A percentile compares a stretch with the other conserved stretches of the same genome.
phyloP scores from a whole-genome alignment of 2,113 vertebrate species.

The Anarhynchus alexandrinus region DNA sequence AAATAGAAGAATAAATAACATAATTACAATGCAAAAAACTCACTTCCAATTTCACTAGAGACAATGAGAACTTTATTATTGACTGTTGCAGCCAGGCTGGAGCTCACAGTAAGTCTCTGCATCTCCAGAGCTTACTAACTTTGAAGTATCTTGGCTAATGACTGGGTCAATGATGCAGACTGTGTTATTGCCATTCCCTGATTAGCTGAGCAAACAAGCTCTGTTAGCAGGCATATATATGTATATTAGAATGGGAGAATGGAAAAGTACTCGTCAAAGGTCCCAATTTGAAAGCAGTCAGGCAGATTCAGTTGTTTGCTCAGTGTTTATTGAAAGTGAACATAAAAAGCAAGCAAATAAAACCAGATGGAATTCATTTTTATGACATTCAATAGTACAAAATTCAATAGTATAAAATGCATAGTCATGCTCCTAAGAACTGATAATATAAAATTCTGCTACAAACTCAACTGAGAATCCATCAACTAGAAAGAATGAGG shows the following conservation, averaged over 20 bases:
- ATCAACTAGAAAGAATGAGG: not conserved
- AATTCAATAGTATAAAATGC: not conserved
- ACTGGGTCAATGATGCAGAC: not conserved
- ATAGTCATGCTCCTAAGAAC: not conserved
- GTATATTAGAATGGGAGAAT: not conserved
- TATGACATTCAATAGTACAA: not conserved
- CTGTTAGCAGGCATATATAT: not conserved
- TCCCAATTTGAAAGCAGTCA: not conserved
- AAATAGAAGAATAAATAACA: not conserved
- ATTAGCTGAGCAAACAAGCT: conserved; percentile 9
- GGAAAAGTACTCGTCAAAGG: not conserved
- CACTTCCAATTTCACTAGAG: not conserved
- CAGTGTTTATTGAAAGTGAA: not conserved
- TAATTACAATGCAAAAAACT: not conserved
- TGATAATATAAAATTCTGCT: not conserved
- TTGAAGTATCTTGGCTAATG: not conserved
- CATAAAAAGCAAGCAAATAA: conserved; percentile 19
- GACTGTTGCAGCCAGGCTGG: not conserved
- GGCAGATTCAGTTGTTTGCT: conserved; percentile 8
- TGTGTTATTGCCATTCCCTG: not conserved
- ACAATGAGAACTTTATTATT: not conserved
- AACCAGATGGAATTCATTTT: not conserved
- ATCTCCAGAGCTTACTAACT: not conserved
- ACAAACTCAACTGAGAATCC: not conserved
- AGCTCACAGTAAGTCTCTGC: not conserved